Evolutionary conservation across 53 echinoderm and acorn worm species (phyloP), one percentile per base, ranked within the genome.

Genomic region (Arbacia lixula): DNA sequence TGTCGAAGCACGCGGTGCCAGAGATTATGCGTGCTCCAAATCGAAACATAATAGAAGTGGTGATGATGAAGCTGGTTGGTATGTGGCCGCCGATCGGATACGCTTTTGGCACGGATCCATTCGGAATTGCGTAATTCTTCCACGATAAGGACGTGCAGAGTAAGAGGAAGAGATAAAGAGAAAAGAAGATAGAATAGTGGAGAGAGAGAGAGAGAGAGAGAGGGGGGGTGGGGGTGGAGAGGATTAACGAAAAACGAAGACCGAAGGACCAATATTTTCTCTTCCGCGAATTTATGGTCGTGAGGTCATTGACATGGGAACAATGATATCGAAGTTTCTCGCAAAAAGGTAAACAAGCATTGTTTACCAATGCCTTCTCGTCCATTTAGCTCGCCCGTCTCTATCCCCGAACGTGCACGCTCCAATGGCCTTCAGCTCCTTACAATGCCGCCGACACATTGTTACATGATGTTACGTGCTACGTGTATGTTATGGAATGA

Each of bases 211-310:
- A n/a, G n/a, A n/a, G n/a, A n/a, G n/a, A n/a, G n/a, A n/a, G n/a
- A n/a, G n/a, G n/a, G n/a, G n/a, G n/a, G n/a, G n/a, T n/a, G n/a
- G n/a, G n/a, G n/a, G n/a, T n/a, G n/a, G n/a, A n/a, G n/a, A n/a
- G n/a, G 46, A 46, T 46, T 46, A 8, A 46, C 42, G 28, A 22
- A 64, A 64, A 64, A 16, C 35, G 20, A 39, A 41, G 8, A 74
- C 74, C 30, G 14, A 74, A 74, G 33, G 52, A 42, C 50, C 74
- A 74, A 52, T 53, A 53, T 74, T 74, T 74, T 21, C 71, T 33
- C 74, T 74, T 74, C 74, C 74, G 74, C 74, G 74, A 74, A 74
- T 74, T 74, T 69, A 69, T 5, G 42, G 42, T n/a, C 69, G 40
- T 39, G 26, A 28, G 74, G 51, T 74, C 74, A 74, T 34, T 74